Evolutionary conservation across 35 echinoderm and acorn worm species (phyloP), one percentile per base, ranked within the genome.

Genomic region (Strongylocentrotus purpuratus): DNA sequence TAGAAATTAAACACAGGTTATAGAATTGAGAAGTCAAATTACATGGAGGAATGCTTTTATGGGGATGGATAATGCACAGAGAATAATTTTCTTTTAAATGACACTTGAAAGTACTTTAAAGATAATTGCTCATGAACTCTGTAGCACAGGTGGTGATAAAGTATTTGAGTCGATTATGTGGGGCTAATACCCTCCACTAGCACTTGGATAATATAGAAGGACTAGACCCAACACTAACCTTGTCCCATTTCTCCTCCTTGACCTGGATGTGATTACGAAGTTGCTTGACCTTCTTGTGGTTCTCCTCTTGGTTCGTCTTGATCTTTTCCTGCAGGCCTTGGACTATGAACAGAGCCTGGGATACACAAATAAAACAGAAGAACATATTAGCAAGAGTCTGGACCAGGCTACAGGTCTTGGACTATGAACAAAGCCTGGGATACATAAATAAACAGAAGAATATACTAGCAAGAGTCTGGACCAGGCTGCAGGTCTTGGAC

Each of bases 261-360:
- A 98, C 98, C 94, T 96, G 97, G 85, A 97, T 94, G 22, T 98
- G 97, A n/a, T 55, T 65, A 85, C 65, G 89, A 0, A 99, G 94
- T 86, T 97, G 85, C 9, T 94, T 99, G 22, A 98, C 95, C 94
- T 97, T 96, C 95, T 98, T 96, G 90, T 96, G 90, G 92, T 92
- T 96, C 31, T 99, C 98, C 52, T 97, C 97, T 93, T 97, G 94
- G 32, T 86, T 87, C 33, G 94, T 95, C 58, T 98, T 98, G 11
- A 99, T 58, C 61, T 98, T 92, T 90, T 95, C 96, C 96, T 98
- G 97, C 14, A 99, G 94, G 31, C 98, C 97, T 70, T 96, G 94
- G 12, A 99, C 96, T 4, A 98, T 87, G 20, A 99, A 94, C 31
- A 99, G 86, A 92, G 97, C 96, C 98, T 99, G 90, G 2, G 15